Evolutionary conservation across 1,140 invertebrate genomes (phyloP).

Genomic region (Ruditapes philippinarum): DNA sequence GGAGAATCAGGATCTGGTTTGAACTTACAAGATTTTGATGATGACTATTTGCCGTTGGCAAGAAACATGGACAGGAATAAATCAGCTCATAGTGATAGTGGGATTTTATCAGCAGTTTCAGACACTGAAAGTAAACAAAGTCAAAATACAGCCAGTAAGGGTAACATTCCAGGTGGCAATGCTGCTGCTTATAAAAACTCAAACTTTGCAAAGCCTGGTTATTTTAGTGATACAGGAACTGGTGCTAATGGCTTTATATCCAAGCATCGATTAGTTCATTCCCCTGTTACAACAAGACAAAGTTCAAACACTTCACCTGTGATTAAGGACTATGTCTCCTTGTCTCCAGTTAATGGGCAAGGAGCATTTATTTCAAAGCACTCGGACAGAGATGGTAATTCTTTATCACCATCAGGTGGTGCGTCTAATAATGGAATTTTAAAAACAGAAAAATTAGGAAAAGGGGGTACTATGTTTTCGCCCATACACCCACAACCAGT

Average conservation of each 20-base stretch:
- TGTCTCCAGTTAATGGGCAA: conserved; percentile 34
- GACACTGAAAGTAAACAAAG: conserved; percentile 33
- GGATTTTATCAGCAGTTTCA: conserved; percentile 50
- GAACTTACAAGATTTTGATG: conserved; percentile 13
- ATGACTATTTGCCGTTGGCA: conserved; percentile 69
- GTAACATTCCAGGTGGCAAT: neutral
- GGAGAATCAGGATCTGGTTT: conserved; percentile 14
- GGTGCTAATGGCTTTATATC: neutral
- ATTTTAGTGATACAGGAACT: conserved; percentile 52
- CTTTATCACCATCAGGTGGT: conserved; percentile 46
- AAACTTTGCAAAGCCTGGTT: conserved; percentile 50
- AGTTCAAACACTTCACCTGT: conserved; percentile 45
- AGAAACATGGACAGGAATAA: conserved; percentile 53
- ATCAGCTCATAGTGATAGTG: conserved; percentile 69
- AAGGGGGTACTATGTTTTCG: conserved; percentile 80
- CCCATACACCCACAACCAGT: conserved; percentile 84
- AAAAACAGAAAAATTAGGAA: conserved; percentile 73
- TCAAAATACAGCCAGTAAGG: neutral
- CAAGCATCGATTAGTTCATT: conserved; percentile 48
- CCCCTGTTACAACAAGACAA: conserved; percentile 25
- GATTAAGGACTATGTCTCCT: conserved; percentile 51
- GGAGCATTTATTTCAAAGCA: neutral
- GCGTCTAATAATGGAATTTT: conserved; percentile 53
- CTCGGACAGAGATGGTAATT: conserved; percentile 5
- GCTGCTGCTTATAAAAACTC: conserved; percentile 14